Evolutionary conservation across 1,140 invertebrate species (phyloP), one percentile per base, ranked within the genome.

Genomic region (Diabrotica virgifera): DNA sequence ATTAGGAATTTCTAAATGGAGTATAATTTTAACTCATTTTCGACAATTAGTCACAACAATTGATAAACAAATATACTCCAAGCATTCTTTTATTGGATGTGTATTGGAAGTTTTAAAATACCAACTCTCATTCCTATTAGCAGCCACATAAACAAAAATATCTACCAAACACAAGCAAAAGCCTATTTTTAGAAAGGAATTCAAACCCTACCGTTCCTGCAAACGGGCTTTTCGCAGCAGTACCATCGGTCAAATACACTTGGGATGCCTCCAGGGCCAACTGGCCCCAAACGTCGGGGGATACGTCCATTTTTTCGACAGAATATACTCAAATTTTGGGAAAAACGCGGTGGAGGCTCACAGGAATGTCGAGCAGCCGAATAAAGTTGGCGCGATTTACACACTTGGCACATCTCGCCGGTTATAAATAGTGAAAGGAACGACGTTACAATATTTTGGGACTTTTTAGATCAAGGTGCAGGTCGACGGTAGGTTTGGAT

Each of bases 201-300:
- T 46, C 5, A 3, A 62, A 6, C 52, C 68, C 35, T 88, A 93
- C 91, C 84, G 91, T 93, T 74, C 84, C 86, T 51, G 89, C 89
- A 78, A 92, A 92, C 64, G 89, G 90, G 80, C 90, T 92, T 74
- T 88, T 86, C 65, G 87, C 79, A 67, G 85, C 83, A 55, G 87
- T 88, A 55, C 89, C 90, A 79, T 93, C 91, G 46, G 86, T 87
- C 69, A 92, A 84, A 78, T 92, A 93, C 65, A 93, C 89, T 79
- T 92, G 90, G 70, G 89, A 90, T 40, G 90, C 90, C 79, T 93
- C 91, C 50, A 93, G 82, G 58, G 91, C 90, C 68, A 93, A 81
- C 78, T 93, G 90, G 63, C 90, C 89, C 91, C 90, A 93, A 70
- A 92, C 85, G 79, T 91, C 87, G 36, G 85, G 83, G 50, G 82